phyloP scores from a whole-genome alignment of 2,113 vertebrate genomes.

The Neodon shergylaensis region DNA sequence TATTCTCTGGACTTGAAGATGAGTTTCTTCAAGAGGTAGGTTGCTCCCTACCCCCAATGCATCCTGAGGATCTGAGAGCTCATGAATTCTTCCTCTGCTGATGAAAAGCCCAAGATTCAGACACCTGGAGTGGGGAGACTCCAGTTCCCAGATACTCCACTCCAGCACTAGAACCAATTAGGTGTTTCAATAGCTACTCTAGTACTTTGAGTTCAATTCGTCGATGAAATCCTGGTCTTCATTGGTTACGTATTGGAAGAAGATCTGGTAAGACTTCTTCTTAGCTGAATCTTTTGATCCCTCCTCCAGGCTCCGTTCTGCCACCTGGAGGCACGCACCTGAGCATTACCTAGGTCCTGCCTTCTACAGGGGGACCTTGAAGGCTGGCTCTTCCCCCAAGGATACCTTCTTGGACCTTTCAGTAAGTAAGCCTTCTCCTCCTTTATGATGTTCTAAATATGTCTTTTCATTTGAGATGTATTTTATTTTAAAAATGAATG shows the following conservation, averaged over 20 bases:
- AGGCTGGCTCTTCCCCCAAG: conserved; percentile 88
- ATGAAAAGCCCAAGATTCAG: not conserved
- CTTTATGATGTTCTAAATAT: not conserved
- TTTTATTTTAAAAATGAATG: not conserved
- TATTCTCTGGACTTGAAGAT: conserved; percentile 87
- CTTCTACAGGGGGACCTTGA: conserved; percentile 91
- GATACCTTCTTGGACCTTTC: conserved; percentile 93
- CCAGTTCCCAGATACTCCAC: not conserved
- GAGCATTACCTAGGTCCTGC: conserved; percentile 86
- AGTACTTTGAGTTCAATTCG: not conserved
- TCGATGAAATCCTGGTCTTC: not conserved
- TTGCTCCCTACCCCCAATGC: accelerated
- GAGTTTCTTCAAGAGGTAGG: conserved; percentile 86
- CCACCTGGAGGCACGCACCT: conserved; percentile 86
- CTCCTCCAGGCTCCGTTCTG: conserved; percentile 84
- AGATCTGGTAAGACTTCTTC: not conserved
- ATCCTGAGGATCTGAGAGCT: not conserved
- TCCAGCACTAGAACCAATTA: not conserved
- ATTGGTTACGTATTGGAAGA: accelerated
- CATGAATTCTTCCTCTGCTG: not conserved
- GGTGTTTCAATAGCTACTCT: not conserved
- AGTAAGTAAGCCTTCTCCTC: conserved; percentile 80
- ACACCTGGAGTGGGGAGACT: not conserved
- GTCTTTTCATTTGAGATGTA: not conserved
- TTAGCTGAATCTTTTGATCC: not conserved